These are phyloP conservation scores for Drosophila ficusphila DNA, from an alignment of 1,140 invertebrate genomes.

Conservation along the genomic window DNA sequence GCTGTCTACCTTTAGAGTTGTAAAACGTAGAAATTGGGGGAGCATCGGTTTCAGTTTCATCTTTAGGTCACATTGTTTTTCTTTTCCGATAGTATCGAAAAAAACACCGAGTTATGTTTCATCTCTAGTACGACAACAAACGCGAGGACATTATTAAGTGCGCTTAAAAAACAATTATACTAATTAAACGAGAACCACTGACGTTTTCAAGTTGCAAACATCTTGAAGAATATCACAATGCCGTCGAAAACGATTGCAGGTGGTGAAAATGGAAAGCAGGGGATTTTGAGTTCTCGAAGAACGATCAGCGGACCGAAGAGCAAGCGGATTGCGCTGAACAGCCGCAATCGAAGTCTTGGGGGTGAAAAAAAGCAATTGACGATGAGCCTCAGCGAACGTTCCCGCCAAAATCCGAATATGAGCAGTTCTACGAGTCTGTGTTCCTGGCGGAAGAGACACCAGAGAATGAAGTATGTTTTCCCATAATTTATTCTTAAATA, in stretches of 20 bases:
- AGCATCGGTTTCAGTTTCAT: too few species aligned
- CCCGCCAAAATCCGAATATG: conserved; percentile 29
- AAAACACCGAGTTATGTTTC: background rate
- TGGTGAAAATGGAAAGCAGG: background rate
- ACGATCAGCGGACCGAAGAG: background rate
- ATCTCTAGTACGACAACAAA: background rate
- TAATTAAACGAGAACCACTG: background rate
- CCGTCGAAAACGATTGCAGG: background rate
- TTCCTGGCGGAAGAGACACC: conserved; percentile 14
- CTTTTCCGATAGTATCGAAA: background rate
- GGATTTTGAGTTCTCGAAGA: background rate
- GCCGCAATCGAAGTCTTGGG: background rate
- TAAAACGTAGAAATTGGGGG: too few species aligned
- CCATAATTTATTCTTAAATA: too few species aligned
- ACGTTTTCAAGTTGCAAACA: background rate
- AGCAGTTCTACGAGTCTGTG: conserved; percentile 28
- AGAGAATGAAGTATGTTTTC: background rate
- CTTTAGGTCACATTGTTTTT: too few species aligned
- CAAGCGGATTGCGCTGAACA: background rate
- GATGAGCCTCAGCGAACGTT: conserved; percentile 6
- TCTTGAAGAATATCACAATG: background rate
- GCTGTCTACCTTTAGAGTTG: too few species aligned
- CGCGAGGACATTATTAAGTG: background rate
- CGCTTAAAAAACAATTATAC: background rate
- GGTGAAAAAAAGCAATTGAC: background rate